These are phyloP conservation scores for Fulica atra DNA, from an alignment of 2,113 vertebrate genomes.

Conservation along the genomic window DNA sequence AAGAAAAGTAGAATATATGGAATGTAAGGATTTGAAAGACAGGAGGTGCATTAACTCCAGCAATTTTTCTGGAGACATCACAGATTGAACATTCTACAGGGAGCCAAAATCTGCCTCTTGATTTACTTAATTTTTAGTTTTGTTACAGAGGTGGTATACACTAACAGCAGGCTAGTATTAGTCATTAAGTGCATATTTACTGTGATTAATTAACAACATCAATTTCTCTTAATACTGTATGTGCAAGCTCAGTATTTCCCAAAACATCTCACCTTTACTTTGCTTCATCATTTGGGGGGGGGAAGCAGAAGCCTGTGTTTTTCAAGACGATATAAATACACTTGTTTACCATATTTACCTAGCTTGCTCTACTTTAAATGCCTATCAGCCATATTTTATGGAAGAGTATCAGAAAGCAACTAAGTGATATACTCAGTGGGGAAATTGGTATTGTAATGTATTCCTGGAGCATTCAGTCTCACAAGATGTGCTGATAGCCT, in stretches of 20 bases:
- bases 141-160: background rate
- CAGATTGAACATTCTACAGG: background rate
- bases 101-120: background rate
- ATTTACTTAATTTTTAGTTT: background rate
- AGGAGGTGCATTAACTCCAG: background rate
- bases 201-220: background rate
- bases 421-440: background rate
- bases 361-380: background rate
- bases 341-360: background rate
- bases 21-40: conserved; percentile 3
- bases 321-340: background rate
- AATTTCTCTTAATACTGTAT: background rate
- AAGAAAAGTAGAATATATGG: background rate
- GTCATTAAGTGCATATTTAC: background rate
- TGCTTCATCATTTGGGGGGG: background rate
- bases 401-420: background rate
- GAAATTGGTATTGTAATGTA: background rate
- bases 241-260: background rate
- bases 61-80: background rate
- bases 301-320: background rate
- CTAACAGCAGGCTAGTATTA: background rate
- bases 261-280: background rate
- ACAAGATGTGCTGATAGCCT: background rate
- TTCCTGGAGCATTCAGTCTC: background rate
- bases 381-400: background rate